Evolutionary conservation across 2,888 invertebrate genomes (phyloP).

Genomic region (Homarus gammarus): DNA sequence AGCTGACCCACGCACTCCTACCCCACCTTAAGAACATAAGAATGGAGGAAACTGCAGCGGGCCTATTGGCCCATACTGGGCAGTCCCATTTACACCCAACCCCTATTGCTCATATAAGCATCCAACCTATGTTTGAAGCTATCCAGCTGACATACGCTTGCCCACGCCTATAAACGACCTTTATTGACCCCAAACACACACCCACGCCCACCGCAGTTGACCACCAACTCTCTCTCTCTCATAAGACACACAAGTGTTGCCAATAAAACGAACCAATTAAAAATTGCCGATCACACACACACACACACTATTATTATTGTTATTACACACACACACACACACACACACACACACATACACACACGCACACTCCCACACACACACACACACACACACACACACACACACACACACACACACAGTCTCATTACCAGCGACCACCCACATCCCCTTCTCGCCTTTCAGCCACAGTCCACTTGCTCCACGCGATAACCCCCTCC

Average conservation of each 20-base stretch:
- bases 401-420: slow-evolving; percentile 34
- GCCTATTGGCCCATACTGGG: too few species aligned
- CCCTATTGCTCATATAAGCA: too few species aligned
- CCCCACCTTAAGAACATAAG: too few species aligned
- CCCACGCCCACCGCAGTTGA: slow-evolving; percentile 21
- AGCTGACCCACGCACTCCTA: too few species aligned
- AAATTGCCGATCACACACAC: slow-evolving; percentile 40
- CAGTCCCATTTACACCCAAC: too few species aligned
- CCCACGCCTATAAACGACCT: slow-evolving; percentile 21
- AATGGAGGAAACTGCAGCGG: too few species aligned
- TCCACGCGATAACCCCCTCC: too few species aligned
- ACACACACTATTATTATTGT: slow-evolving; percentile 23
- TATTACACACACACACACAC: slow-evolving; percentile 32
- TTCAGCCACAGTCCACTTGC: too few species aligned
- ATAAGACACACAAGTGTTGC: too few species aligned
- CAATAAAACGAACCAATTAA: too few species aligned
- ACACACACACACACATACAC: slow-evolving; percentile 37
- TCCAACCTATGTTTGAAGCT: too few species aligned
- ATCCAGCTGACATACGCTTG: slow-evolving; percentile 38
- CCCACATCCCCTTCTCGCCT: not conserved
- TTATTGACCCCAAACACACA: slow-evolving; percentile 27
- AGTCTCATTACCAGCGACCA: not conserved
- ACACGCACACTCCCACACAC: slow-evolving; percentile 36
- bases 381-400: slow-evolving; percentile 40
- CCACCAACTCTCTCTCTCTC: slow-evolving; percentile 9